phyloP scores from a whole-genome alignment of 2,113 vertebrate species.

The Entelurus aequoreus region DNA sequence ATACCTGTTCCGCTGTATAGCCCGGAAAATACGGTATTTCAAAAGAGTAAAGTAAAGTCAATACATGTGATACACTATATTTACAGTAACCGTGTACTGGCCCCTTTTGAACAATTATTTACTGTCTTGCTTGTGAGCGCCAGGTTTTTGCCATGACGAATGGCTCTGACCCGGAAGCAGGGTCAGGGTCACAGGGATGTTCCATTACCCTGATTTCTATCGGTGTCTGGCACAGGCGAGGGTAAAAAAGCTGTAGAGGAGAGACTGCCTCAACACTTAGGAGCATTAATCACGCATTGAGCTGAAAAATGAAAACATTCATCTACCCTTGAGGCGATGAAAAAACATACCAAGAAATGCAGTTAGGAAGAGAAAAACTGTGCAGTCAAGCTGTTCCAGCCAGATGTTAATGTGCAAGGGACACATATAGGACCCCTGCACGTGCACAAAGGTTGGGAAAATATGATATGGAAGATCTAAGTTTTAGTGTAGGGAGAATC shows the following conservation, averaged over 20 bases:
- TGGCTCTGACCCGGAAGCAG: slow-evolving; percentile 26
- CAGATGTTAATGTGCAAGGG: neutral
- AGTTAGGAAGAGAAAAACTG: neutral
- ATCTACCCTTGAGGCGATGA: slow-evolving; percentile 20
- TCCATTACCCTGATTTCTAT: slow-evolving; percentile 42
- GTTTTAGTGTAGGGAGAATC: slow-evolving; percentile 25
- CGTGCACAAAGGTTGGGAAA: slow-evolving; percentile 2
- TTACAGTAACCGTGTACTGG: neutral
- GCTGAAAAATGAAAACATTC: slow-evolving; percentile 34
- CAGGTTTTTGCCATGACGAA: slow-evolving; percentile 36
- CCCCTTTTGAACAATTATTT: slow-evolving; percentile 30
- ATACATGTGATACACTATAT: neutral
- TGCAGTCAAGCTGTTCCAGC: slow-evolving; percentile 2
- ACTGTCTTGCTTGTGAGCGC: slow-evolving; percentile 26
- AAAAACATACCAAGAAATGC: slow-evolving; percentile 17
- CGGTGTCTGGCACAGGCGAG: slow-evolving; percentile 16
- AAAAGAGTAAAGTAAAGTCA: neutral
- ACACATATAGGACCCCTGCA: neutral
- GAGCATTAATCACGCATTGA: slow-evolving; percentile 24
- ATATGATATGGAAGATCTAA: slow-evolving; percentile 28
- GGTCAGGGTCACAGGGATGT: slow-evolving; percentile 33
- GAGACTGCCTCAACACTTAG: neutral
- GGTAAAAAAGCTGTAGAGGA: slow-evolving; percentile 7
- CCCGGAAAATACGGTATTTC: no score
- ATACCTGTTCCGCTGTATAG: no score